Conservation (phyloP, 2,113 vertebrate genomes). For the Osmerus mordax region DNA sequence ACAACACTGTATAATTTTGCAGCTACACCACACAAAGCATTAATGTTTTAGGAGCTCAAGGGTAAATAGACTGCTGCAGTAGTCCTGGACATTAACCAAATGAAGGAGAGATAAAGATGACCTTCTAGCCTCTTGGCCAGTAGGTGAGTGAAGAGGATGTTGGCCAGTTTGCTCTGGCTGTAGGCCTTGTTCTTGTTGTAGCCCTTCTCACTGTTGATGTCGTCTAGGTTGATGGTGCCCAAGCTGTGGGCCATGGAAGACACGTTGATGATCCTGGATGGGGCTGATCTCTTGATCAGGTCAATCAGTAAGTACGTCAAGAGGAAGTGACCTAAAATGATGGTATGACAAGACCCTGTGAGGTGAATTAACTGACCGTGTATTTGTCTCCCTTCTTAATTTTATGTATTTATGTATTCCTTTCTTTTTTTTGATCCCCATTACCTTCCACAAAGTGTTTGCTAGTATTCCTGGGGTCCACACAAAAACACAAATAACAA, state of each 20-base stretch:
- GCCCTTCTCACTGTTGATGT: constrained; percentile 77
- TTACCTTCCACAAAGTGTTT: too few species aligned
- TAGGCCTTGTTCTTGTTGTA: constrained; percentile 70
- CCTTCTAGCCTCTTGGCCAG: constrained; percentile 71
- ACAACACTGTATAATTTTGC: too few species aligned
- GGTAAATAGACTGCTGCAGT: neutral
- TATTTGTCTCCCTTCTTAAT: neutral
- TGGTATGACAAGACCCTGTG: neutral
- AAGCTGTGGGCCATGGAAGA: constrained; percentile 72
- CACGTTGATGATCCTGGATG: constrained; percentile 71
- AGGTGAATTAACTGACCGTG: too few species aligned
- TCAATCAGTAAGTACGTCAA: constrained; percentile 72
- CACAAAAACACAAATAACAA: neutral
- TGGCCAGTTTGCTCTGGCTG: constrained; percentile 78
- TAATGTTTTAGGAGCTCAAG: neutral
- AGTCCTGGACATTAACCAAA: neutral
- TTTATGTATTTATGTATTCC: neutral
- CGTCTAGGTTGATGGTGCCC: constrained; percentile 72
- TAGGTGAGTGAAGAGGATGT: constrained; percentile 71
- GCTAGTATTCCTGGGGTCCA: too few species aligned
- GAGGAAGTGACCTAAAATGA: constrained; percentile 73
- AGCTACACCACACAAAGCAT: neutral
- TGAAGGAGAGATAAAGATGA: constrained; percentile 3
- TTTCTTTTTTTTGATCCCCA: too few species aligned
- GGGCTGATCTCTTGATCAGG: constrained; percentile 70